Evolutionary conservation across 2,888 invertebrate genomes (phyloP).

Genomic region (Melikaiella ostensackeni): DNA sequence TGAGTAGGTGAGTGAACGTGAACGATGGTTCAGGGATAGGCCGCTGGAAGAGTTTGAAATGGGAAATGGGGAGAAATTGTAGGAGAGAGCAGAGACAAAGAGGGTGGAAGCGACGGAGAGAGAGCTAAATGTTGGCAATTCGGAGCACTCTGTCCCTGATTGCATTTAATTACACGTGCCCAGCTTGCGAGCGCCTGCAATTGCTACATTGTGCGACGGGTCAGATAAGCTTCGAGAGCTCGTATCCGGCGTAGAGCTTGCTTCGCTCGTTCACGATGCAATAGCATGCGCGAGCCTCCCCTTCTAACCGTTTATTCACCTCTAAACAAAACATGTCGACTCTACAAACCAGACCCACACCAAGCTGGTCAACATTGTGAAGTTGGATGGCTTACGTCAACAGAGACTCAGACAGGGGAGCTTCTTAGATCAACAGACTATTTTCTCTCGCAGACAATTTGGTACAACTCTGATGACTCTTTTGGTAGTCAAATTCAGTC

Average conservation of each 20-base stretch:
- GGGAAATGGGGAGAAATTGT: conserved; percentile 51
- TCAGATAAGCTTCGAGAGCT: conserved; percentile 50
- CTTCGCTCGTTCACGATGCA: conserved; percentile 10
- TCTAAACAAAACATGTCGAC: conserved; percentile 4
- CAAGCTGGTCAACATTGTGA: background rate
- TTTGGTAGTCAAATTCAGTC: too few species aligned
- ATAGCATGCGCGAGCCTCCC: background rate
- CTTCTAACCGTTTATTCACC: background rate
- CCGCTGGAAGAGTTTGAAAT: conserved; percentile 46
- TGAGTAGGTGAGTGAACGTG: conserved; percentile 38
- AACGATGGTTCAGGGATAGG: conserved; percentile 42
- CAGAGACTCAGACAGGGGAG: background rate
- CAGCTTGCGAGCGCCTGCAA: conserved; percentile 66
- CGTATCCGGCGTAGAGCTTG: background rate
- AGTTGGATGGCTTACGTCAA: background rate
- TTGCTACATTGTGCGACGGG: conserved; percentile 69
- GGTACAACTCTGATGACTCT: too few species aligned
- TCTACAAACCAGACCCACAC: background rate
- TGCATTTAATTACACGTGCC: conserved; percentile 76
- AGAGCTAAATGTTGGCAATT: conserved; percentile 71
- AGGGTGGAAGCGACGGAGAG: conserved; percentile 54
- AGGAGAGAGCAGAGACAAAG: conserved; percentile 44
- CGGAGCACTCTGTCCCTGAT: conserved; percentile 73
- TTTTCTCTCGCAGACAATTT: background rate
- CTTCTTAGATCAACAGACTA: background rate